Evolutionary conservation across 2,113 vertebrate species (phyloP).

Genomic region (Recurvirostra avosetta): DNA sequence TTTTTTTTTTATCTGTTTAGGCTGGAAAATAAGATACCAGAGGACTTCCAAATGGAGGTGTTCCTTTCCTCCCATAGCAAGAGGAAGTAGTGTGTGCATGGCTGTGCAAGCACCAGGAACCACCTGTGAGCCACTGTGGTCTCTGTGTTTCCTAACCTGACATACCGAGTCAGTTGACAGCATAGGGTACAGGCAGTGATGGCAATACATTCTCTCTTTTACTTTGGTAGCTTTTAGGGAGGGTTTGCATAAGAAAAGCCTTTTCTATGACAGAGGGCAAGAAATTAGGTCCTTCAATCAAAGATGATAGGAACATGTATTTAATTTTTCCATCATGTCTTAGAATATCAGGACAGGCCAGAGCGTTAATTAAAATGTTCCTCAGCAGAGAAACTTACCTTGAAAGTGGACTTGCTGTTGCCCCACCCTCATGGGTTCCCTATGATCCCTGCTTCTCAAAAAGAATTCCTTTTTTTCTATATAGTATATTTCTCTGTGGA

Average conservation of each 20-base stretch:
- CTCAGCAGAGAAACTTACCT: background rate
- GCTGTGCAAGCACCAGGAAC: background rate
- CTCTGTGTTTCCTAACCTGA: background rate
- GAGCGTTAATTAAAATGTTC: background rate
- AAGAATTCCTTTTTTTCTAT: background rate
- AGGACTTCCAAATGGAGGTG: background rate
- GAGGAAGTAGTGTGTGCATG: background rate
- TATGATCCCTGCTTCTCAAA: background rate
- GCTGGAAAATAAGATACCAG: background rate
- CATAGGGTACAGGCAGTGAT: background rate
- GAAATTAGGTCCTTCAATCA: background rate
- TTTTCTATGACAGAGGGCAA: background rate
- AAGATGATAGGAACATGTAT: background rate
- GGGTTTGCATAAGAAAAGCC: accelerated
- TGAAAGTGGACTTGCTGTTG: background rate
- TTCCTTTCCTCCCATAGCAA: background rate
- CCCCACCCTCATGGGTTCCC: background rate
- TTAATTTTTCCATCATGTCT: background rate
- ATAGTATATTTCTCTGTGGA: background rate
- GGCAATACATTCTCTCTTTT: background rate
- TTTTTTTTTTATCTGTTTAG: background rate
- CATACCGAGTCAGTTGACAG: background rate
- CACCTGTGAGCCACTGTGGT: background rate
- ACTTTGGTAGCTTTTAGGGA: background rate
- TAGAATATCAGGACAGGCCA: background rate